A percentile compares a stretch with the other conserved stretches of the same genome.
Evolutionary conservation across 2,113 vertebrate genomes (phyloP).

Genomic region (Theristicus caerulescens): DNA sequence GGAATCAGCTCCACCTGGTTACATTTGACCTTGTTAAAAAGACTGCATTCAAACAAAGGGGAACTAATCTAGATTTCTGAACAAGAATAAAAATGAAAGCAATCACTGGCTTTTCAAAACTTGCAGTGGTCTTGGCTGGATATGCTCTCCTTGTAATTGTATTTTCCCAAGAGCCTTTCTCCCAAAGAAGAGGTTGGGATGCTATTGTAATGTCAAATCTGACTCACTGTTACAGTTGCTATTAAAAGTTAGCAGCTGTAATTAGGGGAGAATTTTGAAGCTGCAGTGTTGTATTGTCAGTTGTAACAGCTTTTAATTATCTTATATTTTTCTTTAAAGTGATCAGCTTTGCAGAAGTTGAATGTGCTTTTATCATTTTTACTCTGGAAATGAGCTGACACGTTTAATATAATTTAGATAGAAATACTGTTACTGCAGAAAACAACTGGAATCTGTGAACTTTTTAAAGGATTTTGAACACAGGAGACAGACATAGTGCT

Average conservation of each 20-base stretch:
- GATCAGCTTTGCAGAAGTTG: constrained; percentile 57
- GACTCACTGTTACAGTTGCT: constrained; percentile 53
- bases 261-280: constrained; percentile 66
- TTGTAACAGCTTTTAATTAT: constrained; percentile 71
- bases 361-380: constrained; percentile 66
- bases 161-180: background rate
- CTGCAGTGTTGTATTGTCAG: constrained; percentile 61
- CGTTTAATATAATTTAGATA: constrained; percentile 58
- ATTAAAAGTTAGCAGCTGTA: constrained; percentile 69
- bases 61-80: background rate
- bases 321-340: constrained; percentile 62
- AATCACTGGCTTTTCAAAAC: constrained; percentile 12
- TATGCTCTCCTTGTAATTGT: constrained; percentile 3
- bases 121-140: background rate
- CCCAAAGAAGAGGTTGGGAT: constrained; percentile 10
- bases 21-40: background rate
- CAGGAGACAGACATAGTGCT: constrained; percentile 25
- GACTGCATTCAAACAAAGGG: background rate
- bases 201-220: constrained; percentile 43
- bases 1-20: background rate
- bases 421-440: constrained; percentile 52
- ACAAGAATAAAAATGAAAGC: background rate
- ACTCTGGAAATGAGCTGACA: constrained; percentile 56
- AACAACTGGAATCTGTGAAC: constrained; percentile 64
- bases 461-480: constrained; percentile 39